Conservation (phyloP, 1,140 invertebrate species). For the Platyscapa corneri region DNA sequence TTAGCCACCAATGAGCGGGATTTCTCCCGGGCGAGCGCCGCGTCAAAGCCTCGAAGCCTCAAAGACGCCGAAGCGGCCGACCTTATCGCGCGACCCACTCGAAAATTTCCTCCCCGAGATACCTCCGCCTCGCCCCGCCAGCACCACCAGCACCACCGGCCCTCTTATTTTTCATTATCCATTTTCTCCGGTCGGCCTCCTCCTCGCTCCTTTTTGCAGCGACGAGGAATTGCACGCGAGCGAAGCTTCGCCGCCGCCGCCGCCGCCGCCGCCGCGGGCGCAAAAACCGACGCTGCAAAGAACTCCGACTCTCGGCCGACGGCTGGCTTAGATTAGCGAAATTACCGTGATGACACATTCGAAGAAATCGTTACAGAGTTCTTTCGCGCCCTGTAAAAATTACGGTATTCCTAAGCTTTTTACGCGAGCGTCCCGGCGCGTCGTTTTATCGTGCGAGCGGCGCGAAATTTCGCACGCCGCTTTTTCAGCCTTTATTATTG, state of each 20-base stretch:
- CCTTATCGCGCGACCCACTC: conserved; percentile 36
- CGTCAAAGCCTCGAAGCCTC: no score
- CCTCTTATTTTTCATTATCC: background rate
- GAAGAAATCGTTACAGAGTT: conserved; percentile 1
- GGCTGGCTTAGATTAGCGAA: conserved; percentile 35
- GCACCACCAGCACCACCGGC: background rate
- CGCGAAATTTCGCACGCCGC: background rate
- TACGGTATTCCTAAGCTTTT: background rate
- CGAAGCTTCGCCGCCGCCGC: background rate
- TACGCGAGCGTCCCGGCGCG: no score
- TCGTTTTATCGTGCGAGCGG: conserved; percentile 10
- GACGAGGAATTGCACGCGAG: background rate
- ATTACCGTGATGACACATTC: conserved; percentile 37
- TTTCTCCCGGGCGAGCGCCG: background rate
- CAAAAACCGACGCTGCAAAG: conserved; percentile 17
- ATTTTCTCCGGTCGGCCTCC: background rate
- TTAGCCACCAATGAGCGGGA: conserved; percentile 33
- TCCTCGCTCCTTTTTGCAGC: conserved; percentile 5
- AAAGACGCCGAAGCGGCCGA: conserved; percentile 20
- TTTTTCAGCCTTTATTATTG: background rate
- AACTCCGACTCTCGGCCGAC: background rate
- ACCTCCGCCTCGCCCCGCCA: background rate
- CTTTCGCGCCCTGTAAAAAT: conserved; percentile 1
- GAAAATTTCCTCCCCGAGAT: conserved; percentile 18
- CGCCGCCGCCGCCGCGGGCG: background rate